A percentile compares a stretch with the other conserved stretches of the same genome.
These are phyloP conservation scores for Samia ricini DNA, from an alignment of 1,140 invertebrate species.

Conservation along the genomic window DNA sequence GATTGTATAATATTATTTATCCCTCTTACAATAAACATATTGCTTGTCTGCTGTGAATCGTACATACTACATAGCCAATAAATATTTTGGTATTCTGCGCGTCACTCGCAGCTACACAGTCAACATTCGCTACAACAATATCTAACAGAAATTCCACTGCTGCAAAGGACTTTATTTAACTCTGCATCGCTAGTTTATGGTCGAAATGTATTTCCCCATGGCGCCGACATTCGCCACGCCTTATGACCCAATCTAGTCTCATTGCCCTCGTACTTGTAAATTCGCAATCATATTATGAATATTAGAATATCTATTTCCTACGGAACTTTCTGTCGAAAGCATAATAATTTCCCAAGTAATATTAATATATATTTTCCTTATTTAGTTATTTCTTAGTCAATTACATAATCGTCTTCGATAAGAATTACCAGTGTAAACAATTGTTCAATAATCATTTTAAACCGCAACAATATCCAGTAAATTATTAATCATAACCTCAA, in stretches of 20 bases:
- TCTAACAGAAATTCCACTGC: neutral
- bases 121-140: neutral
- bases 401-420: neutral
- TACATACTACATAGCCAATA: neutral
- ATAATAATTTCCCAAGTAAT: neutral
- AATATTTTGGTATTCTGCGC: neutral
- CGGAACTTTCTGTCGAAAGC: neutral
- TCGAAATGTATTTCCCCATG: constrained; percentile 12
- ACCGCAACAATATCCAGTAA: too few species aligned
- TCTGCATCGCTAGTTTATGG: constrained; percentile 5
- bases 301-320: neutral
- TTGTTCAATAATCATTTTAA: too few species aligned
- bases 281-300: constrained; percentile 1
- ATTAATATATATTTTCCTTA: neutral
- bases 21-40: neutral
- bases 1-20: neutral
- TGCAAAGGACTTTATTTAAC: constrained; percentile 1
- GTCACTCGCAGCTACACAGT: neutral
- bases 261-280: constrained; percentile 1
- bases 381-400: neutral
- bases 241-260: constrained; percentile 8
- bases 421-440: too few species aligned
- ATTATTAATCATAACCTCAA: too few species aligned
- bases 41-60: neutral
- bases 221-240: constrained; percentile 9